These are phyloP conservation scores for Eumaeus atala DNA, from an alignment of 1,140 invertebrate species.

Conservation along the genomic window DNA sequence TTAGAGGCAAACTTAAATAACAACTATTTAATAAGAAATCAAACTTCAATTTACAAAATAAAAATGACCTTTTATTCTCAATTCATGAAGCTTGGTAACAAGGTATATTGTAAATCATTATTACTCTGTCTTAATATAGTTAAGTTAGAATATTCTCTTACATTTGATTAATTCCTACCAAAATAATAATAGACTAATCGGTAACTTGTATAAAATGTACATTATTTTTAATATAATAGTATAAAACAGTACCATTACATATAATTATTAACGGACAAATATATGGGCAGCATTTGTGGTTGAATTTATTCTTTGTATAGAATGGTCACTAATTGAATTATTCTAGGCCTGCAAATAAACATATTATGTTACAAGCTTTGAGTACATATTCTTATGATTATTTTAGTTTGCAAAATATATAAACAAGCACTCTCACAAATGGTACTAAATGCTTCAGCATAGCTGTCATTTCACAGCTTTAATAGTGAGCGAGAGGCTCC, in stretches of 20 bases:
- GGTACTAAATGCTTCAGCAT: too few relatives aligned
- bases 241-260: slow-evolving; percentile 68
- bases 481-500: too few relatives aligned
- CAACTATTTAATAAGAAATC: slow-evolving; percentile 28
- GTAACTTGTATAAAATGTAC: slow-evolving; percentile 74
- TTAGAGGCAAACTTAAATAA: slow-evolving; percentile 17
- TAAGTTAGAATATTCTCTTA: slow-evolving; percentile 66
- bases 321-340: slow-evolving; percentile 60
- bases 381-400: too few relatives aligned
- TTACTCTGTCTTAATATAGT: slow-evolving; percentile 55
- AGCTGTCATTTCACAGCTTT: too few relatives aligned
- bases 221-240: slow-evolving; percentile 59
- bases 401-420: too few relatives aligned
- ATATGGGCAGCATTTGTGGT: slow-evolving; percentile 60
- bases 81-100: slow-evolving; percentile 71
- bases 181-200: slow-evolving; percentile 68
- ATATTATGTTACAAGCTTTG: too few relatives aligned
- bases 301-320: slow-evolving; percentile 56
- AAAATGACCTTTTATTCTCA: slow-evolving; percentile 71
- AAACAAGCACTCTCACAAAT: too few relatives aligned
- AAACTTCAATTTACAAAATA: slow-evolving; percentile 65
- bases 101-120: slow-evolving; percentile 69
- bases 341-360: slow-evolving; percentile 56
- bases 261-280: slow-evolving; percentile 46
- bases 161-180: slow-evolving; percentile 57